Base-by-base conservation (phyloP, 2,113 vertebrate species). In the Dipodomys spectabilis region DNA sequence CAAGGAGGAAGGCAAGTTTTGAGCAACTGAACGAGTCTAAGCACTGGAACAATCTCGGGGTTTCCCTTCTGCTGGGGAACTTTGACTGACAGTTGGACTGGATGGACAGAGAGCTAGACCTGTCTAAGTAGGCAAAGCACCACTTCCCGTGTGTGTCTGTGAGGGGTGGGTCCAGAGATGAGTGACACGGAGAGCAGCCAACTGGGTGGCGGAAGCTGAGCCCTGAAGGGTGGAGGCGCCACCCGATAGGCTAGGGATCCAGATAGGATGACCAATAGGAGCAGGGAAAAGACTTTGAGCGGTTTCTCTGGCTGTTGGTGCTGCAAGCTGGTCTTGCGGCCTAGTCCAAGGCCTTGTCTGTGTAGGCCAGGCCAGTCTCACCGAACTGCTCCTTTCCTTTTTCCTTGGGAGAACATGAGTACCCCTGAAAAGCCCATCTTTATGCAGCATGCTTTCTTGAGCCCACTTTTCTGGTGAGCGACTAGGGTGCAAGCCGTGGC, bases 21-120 rank as follows among this genome's bases (percentile, higher is more conserved):
- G 30, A 92, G 49, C 74, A 74, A 75, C 4, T 39, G 35, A 83
- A 57, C 64, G 72, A 18, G 7, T 89, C 88, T 88, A 81, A 92
- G 69, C 69, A 69, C 35, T 49, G 72, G 45, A 90, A 62, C 18
- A 20, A 39, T 39, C 5, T 39, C 39, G 39, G 39, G 30, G 82
- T 93, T 77, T 64, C 10, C 22, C 35, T 4, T 62, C 28, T 27
- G 73, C n/a, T 28, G 73, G 9, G 25, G 69, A n/a, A 60, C 23
- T 4, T 85, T 71, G 67, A 49, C 15, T 8, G 11, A n/a, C 32
- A 44, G 11, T n/a, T 71, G 27, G 82, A 5, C 23, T 92, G 28
- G 35, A 45, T 45, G 39, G 35, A 85, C 72, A 69, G 90, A 32
- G 8, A 27, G 64, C 28, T 32, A 35, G 64, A 7, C 39, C 39